phyloP scores from a whole-genome alignment of 1,140 invertebrate species.

The Lasaia peninsularis region DNA sequence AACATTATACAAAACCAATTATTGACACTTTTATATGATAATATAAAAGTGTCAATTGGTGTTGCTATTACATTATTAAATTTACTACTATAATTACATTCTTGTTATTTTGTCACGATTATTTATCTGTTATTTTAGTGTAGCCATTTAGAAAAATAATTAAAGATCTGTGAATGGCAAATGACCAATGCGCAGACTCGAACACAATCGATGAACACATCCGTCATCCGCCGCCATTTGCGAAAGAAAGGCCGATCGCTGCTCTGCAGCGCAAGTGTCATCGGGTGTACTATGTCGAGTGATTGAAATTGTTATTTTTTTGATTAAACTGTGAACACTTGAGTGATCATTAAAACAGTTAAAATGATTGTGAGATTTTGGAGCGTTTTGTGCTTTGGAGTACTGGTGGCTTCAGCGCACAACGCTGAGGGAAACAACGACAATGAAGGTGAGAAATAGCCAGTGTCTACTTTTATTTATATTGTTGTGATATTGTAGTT shows the following conservation, averaged over 20 bases:
- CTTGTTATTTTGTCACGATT: no score
- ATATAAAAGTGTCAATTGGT: no score
- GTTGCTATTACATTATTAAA: no score
- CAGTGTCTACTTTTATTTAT: constrained; percentile 1
- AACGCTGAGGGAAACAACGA: constrained; percentile 66
- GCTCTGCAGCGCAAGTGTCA: constrained; percentile 66
- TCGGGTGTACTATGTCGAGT: constrained; percentile 67
- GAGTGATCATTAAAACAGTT: constrained; percentile 54
- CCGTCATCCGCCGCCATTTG: constrained; percentile 75
- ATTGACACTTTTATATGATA: no score
- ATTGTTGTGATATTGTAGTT: constrained; percentile 8
- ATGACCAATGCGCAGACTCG: constrained; percentile 36
- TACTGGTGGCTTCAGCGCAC: constrained; percentile 63
- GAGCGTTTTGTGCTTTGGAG: constrained; percentile 66
- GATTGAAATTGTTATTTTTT: constrained; percentile 67
- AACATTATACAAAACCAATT: no score
- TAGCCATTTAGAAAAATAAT: constrained; percentile 28
- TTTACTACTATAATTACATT: no score
- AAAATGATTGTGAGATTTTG: constrained; percentile 75
- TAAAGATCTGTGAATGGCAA: constrained; percentile 31
- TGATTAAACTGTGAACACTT: constrained; percentile 62
- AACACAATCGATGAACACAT: constrained; percentile 72
- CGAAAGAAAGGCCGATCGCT: constrained; percentile 67
- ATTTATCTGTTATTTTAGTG: constrained; percentile 7
- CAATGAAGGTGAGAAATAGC: constrained; percentile 60